These are phyloP conservation scores for Zele albiditarsus DNA, from an alignment of 2,888 invertebrate species.

Conservation along the genomic window DNA sequence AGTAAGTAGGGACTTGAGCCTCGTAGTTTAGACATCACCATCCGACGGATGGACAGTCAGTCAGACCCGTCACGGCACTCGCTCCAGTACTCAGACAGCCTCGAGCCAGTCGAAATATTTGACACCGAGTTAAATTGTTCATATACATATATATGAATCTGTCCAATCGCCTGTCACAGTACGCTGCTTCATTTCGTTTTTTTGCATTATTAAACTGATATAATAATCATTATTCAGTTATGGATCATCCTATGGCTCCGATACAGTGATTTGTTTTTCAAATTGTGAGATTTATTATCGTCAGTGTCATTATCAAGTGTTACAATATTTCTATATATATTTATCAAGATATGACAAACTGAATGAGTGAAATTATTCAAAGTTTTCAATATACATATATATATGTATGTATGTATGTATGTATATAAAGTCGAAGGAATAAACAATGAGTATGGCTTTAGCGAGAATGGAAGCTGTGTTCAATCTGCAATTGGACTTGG, in stretches of 20 bases:
- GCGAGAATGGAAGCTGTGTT: conserved; percentile 66
- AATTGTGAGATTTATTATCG: neutral
- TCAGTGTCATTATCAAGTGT: neutral
- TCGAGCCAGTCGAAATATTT: conserved; percentile 52
- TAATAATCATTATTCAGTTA: neutral
- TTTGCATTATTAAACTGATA: neutral
- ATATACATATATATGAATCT: neutral
- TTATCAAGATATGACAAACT: no score
- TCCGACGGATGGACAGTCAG: conserved; percentile 73
- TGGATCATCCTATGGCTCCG: no score
- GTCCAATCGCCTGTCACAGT: neutral
- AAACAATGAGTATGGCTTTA: conserved; percentile 63
- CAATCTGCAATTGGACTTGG: conserved; percentile 59
- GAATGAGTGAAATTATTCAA: neutral
- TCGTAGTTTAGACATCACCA: conserved; percentile 73
- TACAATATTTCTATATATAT: neutral
- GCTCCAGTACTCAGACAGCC: conserved; percentile 69
- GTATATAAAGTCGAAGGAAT: neutral
- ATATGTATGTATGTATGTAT: neutral
- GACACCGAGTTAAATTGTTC: neutral
- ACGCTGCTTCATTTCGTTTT: neutral
- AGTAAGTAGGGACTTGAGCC: conserved; percentile 70
- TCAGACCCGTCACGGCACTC: conserved; percentile 73
- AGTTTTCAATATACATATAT: no score
- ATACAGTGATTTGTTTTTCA: neutral